Percentiles rank a stretch among this genome's conserved stretches.
Conservation (phyloP, 2,888 invertebrate genomes). For the Gastrophysa polygoni region DNA sequence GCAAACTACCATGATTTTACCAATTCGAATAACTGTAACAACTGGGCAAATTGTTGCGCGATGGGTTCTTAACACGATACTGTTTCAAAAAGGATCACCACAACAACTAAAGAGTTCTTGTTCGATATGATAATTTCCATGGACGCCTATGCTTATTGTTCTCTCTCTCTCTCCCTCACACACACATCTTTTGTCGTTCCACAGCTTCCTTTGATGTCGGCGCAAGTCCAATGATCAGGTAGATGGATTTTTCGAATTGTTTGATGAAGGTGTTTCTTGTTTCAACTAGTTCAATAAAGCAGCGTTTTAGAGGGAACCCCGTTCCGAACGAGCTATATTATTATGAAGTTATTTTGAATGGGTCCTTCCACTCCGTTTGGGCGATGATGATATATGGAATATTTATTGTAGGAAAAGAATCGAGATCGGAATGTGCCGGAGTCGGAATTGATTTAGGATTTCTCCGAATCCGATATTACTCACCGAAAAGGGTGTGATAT, state of each 20-base stretch:
- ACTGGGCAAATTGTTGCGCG: no score
- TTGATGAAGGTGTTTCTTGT: constrained; percentile 40
- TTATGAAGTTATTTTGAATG: constrained; percentile 23
- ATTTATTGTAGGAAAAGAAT: neutral
- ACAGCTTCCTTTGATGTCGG: constrained; percentile 36
- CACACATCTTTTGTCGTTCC: constrained; percentile 33
- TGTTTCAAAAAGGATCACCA: no score
- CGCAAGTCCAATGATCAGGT: constrained; percentile 26
- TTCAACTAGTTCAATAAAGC: constrained; percentile 37
- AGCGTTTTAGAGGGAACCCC: constrained; percentile 29
- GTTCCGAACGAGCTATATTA: constrained; percentile 2
- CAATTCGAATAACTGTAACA: no score
- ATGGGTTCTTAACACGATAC: no score
- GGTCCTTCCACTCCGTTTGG: no score
- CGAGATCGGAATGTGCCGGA: constrained; percentile 10
- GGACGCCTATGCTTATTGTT: constrained; percentile 25
- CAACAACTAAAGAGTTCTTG: no score
- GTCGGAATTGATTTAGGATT: constrained; percentile 8
- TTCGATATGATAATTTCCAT: no score
- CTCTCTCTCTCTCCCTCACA: constrained; percentile 28
- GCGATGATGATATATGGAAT: constrained; percentile 21
- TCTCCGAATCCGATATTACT: constrained; percentile 15
- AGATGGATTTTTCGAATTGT: constrained; percentile 45
- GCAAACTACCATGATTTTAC: no score
- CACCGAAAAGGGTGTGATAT: neutral